Conservation (phyloP, 2,888 invertebrate species). For the Mythimna lalbum region DNA sequence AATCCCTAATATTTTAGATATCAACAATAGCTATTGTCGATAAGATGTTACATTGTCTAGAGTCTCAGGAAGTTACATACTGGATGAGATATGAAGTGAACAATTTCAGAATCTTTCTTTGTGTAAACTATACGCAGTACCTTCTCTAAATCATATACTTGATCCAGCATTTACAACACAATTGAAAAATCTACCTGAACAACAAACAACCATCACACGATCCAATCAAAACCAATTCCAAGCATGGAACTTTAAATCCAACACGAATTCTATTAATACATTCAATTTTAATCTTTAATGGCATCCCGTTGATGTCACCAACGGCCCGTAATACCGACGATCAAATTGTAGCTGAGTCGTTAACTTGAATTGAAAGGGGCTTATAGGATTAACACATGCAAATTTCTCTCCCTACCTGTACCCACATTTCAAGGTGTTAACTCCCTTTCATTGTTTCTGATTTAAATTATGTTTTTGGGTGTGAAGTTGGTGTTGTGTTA, state of each 20-base stretch:
- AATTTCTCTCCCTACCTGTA: slow-evolving; percentile 61
- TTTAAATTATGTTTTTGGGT: slow-evolving; percentile 52
- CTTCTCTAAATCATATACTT: too few relatives aligned
- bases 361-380: slow-evolving; percentile 68
- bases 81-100: too few relatives aligned
- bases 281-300: slow-evolving; percentile 63
- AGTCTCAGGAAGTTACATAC: too few relatives aligned
- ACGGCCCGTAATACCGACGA: slow-evolving; percentile 54
- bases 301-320: slow-evolving; percentile 56
- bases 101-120: too few relatives aligned
- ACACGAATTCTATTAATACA: slow-evolving; percentile 57
- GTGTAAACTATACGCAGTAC: too few relatives aligned
- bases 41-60: too few relatives aligned
- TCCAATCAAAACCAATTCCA: slow-evolving; percentile 13
- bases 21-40: too few relatives aligned
- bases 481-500: slow-evolving; percentile 11
- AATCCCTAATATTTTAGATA: too few relatives aligned
- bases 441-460: slow-evolving; percentile 45
- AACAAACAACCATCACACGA: too few relatives aligned
- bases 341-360: slow-evolving; percentile 64
- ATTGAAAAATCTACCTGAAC: too few relatives aligned
- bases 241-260: slow-evolving; percentile 41
- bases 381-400: slow-evolving; percentile 69
- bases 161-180: too few relatives aligned
- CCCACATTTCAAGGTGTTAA: slow-evolving; percentile 59